Percentiles rank a stretch among this genome's conserved stretches.
phyloP scores from a whole-genome alignment of 2,113 vertebrate genomes.

The Chascanopsetta lugubris region DNA sequence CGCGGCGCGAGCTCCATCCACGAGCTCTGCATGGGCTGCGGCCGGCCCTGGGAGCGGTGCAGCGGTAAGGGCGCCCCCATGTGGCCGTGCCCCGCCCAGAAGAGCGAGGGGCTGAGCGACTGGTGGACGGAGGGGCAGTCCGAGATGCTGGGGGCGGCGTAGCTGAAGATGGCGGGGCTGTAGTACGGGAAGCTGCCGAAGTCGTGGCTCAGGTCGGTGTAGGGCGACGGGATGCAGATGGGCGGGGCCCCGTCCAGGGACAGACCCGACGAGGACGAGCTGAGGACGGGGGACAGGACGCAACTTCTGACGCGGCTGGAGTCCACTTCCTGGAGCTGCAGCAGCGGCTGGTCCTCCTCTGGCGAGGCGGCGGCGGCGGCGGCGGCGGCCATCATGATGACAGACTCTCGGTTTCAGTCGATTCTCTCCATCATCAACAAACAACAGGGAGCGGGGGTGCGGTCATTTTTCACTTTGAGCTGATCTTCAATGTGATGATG shows the following conservation, averaged over 20 bases:
- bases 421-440: slow-evolving; percentile 36
- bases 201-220: slow-evolving; percentile 86
- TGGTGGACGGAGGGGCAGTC: slow-evolving; percentile 81
- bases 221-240: slow-evolving; percentile 89
- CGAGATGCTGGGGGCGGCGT: slow-evolving; percentile 69
- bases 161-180: slow-evolving; percentile 86
- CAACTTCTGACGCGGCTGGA: slow-evolving; percentile 79
- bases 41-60: slow-evolving; percentile 80
- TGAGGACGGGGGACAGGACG: slow-evolving; percentile 81
- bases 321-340: slow-evolving; percentile 82
- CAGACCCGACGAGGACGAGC: slow-evolving; percentile 77
- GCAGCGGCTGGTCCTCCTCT: slow-evolving; percentile 62
- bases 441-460: not conserved
- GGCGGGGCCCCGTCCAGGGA: slow-evolving; percentile 82
- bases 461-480: not conserved
- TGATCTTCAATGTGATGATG: not conserved
- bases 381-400: slow-evolving; percentile 70
- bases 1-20: slow-evolving; percentile 83
- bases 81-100: slow-evolving; percentile 87
- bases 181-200: slow-evolving; percentile 88
- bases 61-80: slow-evolving; percentile 81
- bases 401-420: not conserved
- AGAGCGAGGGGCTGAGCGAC: slow-evolving; percentile 80
- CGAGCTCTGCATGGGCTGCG: slow-evolving; percentile 81
- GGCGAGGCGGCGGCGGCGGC: slow-evolving; percentile 59